Percentiles rank a stretch among this genome's conserved stretches.
These are phyloP conservation scores for Corbicula japonica DNA, from an alignment of 2,888 invertebrate species.

Conservation along the genomic window DNA sequence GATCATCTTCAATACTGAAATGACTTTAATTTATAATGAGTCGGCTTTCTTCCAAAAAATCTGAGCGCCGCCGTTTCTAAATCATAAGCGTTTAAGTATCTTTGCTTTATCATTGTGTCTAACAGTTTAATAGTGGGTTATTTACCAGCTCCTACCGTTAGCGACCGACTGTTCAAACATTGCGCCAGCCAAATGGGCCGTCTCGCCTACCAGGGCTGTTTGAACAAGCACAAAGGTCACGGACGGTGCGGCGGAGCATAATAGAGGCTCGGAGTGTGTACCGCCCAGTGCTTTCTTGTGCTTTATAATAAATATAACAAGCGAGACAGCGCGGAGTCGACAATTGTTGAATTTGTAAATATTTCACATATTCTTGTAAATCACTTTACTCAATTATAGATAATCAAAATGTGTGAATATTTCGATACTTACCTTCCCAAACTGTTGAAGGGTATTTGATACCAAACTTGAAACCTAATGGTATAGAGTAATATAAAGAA, in stretches of 20 bases:
- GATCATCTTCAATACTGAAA: conserved; percentile 47
- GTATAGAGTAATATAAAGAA: too few species aligned
- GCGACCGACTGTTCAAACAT: conserved; percentile 38
- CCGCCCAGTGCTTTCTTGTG: conserved; percentile 37
- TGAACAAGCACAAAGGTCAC: conserved; percentile 36
- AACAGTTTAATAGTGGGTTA: conserved; percentile 47
- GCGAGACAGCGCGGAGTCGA: conserved; percentile 45
- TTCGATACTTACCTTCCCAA: too few species aligned
- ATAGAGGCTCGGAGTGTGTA: conserved; percentile 23
- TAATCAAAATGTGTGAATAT: too few species aligned
- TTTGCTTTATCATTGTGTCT: conserved; percentile 34
- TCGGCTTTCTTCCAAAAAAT: conserved; percentile 23
- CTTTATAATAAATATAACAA: conserved; percentile 19
- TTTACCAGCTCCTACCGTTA: conserved; percentile 24
- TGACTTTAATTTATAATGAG: conserved; percentile 50
- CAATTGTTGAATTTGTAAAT: conserved; percentile 37
- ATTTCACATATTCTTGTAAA: conserved; percentile 17
- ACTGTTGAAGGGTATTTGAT: too few species aligned
- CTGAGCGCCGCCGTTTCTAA: conserved; percentile 42
- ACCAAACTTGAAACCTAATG: too few species aligned
- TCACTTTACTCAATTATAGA: not conserved
- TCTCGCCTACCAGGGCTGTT: conserved; percentile 38
- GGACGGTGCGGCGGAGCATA: conserved; percentile 10
- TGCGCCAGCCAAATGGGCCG: conserved; percentile 55
- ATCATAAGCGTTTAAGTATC: conserved; percentile 29